Evolutionary conservation across 2,888 invertebrate species (phyloP).

Genomic region (Gastrophysa polygoni): DNA sequence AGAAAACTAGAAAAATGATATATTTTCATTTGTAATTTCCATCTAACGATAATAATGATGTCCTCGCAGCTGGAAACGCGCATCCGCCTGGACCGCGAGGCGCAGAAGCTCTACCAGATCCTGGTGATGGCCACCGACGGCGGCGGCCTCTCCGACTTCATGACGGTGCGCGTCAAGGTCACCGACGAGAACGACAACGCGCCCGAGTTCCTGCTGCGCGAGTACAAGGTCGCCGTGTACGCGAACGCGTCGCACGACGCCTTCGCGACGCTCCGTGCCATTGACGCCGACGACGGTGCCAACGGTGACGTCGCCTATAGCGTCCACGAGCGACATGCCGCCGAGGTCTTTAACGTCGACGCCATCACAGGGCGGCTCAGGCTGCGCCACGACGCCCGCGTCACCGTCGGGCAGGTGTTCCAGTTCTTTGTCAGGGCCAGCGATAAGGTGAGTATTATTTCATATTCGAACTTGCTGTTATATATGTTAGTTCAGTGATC

Average conservation of each 20-base stretch:
- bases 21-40: too few species aligned
- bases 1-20: too few species aligned
- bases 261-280: conserved; percentile 71
- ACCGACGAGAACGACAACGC: conserved; percentile 84
- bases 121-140: conserved; percentile 83
- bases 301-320: conserved; percentile 76
- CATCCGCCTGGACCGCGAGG: conserved; percentile 62
- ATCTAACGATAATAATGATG: too few species aligned
- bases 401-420: conserved; percentile 64
- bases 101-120: conserved; percentile 72
- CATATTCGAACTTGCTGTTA: too few species aligned
- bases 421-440: conserved; percentile 90
- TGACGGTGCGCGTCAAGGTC: conserved; percentile 79
- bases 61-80: not conserved
- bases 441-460: too few species aligned
- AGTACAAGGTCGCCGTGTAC: conserved; percentile 78
- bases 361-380: conserved; percentile 75
- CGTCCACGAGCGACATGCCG: conserved; percentile 68
- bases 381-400: conserved; percentile 67
- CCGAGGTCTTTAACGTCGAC: conserved; percentile 79
- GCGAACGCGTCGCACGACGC: conserved; percentile 64
- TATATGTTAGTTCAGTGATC: too few species aligned
- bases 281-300: conserved; percentile 79
- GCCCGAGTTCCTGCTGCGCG: conserved; percentile 75
- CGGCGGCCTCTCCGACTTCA: conserved; percentile 77